Base-by-base conservation (phyloP, 2,888 invertebrate genomes). In the Abscondita cerata region DNA sequence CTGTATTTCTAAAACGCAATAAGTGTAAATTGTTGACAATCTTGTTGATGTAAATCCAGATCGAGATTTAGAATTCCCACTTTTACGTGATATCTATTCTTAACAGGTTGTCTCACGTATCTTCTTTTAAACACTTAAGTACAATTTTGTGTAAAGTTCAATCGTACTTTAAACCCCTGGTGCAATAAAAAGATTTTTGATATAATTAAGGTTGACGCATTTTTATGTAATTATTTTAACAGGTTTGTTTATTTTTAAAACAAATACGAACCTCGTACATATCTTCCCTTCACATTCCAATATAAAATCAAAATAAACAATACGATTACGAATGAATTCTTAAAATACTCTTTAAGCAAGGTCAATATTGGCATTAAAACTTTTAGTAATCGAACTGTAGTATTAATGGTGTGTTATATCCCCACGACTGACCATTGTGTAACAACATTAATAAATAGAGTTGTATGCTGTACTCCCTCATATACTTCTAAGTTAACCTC, bases 361-460 rank as follows among this genome's bases (percentile, higher is more conserved):
- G 67, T 66, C 67, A 65, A 55, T 64, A 62, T 62, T 47, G 54
- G 52, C n/a, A 47, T 40, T 56, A 51, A 48, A 62, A 62, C 59
- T 65, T 59, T 58, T 38, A 56, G 47, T 62, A 53, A 56, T 56
- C 59, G 65, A 65, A 62, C 62, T 51, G 36, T 56, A 52, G 62
- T 44, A 64, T 52, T 56, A 52, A 56, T 59, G 51, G 46, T 55
- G 34, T 48, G 52, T 56, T 55, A 59, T 62, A 59, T 64, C 62
- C 63, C 63, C 59, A 55, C 59, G 41, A 59, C 55, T 54, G 55
- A 56, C 59, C 40, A 52, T 63, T 67, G 66, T 68, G 65, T 69
- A 70, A 68, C 69, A 70, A 64, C 63, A 70, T 67, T 70, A 70
- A 70, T 68, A 68, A 69, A 69, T 68, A 68, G 64, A 65, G 65